A percentile compares a stretch with the other conserved stretches of the same genome.
Evolutionary conservation across 2,888 invertebrate genomes (phyloP).

Genomic region (Drosophila recens): DNA sequence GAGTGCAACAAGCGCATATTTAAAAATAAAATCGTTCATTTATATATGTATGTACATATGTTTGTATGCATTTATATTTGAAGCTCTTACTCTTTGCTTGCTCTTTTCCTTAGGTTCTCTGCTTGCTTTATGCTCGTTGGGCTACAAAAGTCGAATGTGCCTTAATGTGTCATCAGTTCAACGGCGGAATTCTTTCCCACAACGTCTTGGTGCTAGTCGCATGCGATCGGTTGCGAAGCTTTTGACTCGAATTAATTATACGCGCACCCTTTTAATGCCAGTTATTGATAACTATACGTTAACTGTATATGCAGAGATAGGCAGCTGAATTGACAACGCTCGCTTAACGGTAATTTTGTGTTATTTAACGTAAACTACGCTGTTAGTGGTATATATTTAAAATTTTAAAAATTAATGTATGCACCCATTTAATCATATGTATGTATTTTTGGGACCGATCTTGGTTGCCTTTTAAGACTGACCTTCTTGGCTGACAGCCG

Average conservation of each 20-base stretch:
- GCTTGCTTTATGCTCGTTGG: slow-evolving; percentile 40
- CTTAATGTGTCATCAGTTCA: slow-evolving; percentile 63
- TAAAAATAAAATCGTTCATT: slow-evolving; percentile 65
- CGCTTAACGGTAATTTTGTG: slow-evolving; percentile 35
- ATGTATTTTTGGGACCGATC: background rate
- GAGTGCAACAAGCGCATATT: slow-evolving; percentile 54
- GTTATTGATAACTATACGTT: slow-evolving; percentile 57
- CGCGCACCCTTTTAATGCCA: slow-evolving; percentile 55
- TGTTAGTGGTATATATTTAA: slow-evolving; percentile 6
- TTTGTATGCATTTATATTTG: slow-evolving; percentile 28
- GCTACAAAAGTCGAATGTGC: slow-evolving; percentile 65
- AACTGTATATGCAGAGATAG: slow-evolving; percentile 41
- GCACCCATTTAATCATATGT: slow-evolving; percentile 13
- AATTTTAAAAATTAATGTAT: slow-evolving; percentile 16
- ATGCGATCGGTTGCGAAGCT: slow-evolving; percentile 56
- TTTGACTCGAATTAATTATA: slow-evolving; percentile 3
- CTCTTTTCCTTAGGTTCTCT: slow-evolving; percentile 37
- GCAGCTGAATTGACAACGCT: slow-evolving; percentile 49
- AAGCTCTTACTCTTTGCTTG: slow-evolving; percentile 25
- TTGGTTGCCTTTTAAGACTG: slow-evolving; percentile 19
- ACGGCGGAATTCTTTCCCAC: slow-evolving; percentile 60
- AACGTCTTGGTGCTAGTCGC: slow-evolving; percentile 52
- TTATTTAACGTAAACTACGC: slow-evolving; percentile 4
- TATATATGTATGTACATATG: slow-evolving; percentile 34
- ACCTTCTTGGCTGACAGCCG: slow-evolving; percentile 12